Conservation (phyloP, 2,797 vertebrate species). For the Rhincodon typus region DNA sequence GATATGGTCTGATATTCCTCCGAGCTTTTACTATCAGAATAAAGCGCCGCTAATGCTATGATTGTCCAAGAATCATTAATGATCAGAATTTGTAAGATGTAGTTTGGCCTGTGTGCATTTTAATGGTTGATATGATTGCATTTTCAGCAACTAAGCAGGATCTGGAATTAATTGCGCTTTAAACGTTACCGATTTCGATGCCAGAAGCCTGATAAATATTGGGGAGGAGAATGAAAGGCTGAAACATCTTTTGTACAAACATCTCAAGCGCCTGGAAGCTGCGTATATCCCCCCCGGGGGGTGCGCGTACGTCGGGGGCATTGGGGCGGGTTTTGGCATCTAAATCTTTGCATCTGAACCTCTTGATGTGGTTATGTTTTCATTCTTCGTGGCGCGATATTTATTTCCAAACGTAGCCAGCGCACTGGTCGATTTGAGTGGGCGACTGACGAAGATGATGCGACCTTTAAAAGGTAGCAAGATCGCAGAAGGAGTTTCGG, state of each 20-base stretch:
- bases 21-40: background rate
- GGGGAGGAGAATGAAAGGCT: background rate
- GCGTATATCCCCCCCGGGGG: background rate
- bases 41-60: background rate
- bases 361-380: conserved; percentile 16
- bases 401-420: background rate
- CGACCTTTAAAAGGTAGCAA: background rate
- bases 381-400: conserved; percentile 24
- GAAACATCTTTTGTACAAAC: conserved; percentile 16
- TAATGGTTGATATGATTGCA: background rate
- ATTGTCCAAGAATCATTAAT: background rate
- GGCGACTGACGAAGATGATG: conserved; percentile 11
- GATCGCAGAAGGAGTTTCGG: background rate
- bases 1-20: background rate
- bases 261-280: background rate
- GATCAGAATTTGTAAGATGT: background rate
- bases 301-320: conserved; percentile 24
- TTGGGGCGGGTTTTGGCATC: conserved; percentile 28
- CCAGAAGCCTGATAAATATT: background rate
- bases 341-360: conserved; percentile 11
- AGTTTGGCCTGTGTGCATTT: background rate
- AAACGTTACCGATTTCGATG: background rate
- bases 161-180: background rate
- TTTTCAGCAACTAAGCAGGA: background rate
- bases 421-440: background rate